Evolutionary conservation across 2,888 invertebrate genomes (phyloP), one percentile per base, ranked within the genome.

Genomic region (Amphipyra berbera): DNA sequence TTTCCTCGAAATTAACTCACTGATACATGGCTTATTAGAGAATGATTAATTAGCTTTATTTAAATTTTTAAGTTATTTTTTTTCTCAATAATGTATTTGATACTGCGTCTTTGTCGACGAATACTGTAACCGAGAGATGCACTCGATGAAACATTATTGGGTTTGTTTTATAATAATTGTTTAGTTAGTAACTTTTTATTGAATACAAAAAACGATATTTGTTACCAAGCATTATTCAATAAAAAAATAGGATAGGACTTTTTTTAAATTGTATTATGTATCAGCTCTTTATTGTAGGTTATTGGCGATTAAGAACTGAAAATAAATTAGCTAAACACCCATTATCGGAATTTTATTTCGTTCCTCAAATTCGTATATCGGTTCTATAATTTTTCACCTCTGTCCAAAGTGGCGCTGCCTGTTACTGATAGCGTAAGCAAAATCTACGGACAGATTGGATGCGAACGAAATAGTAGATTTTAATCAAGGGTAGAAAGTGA

Each of bases 221-320:
- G 95, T 95, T 95, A 95, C 95, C 95, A 95, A 90, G 91, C 91
- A 93, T 93, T 94, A 93, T 94, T 95, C 94, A 94, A 93, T 93
- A 90, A 94, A 92, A 91, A 7, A 87, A 90, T 93, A 93, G 93
- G 89, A 74, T 93, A 93, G 90, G 87, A 84, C 84, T 93, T 94
- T 94, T 89, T 94, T 94, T 92, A 87, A 93, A 94, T 94, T 94
- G 93, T 94, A 94, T 94, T 94, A 21, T 21, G 21, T 21, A 94
- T 93, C 92, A 90, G 95, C 94, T 95, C 95, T 94, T 94, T 93
- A 93, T 90, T 93, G 90, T 94, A 95, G 93, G 93, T 92, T 93
- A 94, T 91, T 92, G 93, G 94, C 95, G 93, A 92, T 93, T 95
- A 95, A 94, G 95, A 95, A 95, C 95, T 95, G 95, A 95, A 90